These are phyloP conservation scores for Epiperipatus broadwayi DNA, from an alignment of 2,888 invertebrate genomes.

Conservation along the genomic window DNA sequence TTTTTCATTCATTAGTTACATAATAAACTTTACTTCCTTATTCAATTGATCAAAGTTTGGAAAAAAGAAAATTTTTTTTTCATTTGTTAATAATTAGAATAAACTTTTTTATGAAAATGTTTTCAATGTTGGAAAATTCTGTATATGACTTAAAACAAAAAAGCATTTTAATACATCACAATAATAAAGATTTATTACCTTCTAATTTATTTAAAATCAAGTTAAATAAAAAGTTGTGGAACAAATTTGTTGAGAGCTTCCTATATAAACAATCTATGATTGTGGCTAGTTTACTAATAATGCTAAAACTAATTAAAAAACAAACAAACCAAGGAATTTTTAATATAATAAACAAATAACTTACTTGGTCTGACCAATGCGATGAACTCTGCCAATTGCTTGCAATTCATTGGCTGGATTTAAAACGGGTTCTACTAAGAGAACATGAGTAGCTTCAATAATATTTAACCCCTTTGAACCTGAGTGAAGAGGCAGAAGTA, in stretches of 20 bases:
- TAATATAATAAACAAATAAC: conserved; percentile 11
- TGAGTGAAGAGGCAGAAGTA: conserved; percentile 44
- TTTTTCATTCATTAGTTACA: no score
- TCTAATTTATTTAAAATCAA: background rate
- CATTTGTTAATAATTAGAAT: no score
- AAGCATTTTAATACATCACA: no score
- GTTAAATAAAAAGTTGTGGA: conserved; percentile 7
- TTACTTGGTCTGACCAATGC: conserved; percentile 54
- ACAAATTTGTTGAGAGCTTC: conserved; percentile 8
- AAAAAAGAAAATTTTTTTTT: no score
- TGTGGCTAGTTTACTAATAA: conserved; percentile 10
- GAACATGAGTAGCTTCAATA: conserved; percentile 54
- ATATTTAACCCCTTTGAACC: conserved; percentile 61
- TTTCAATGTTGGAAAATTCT: no score
- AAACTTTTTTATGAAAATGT: no score
- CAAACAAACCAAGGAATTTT: background rate
- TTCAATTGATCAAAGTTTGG: no score
- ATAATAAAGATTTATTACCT: conserved; percentile 11
- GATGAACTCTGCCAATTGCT: conserved; percentile 54
- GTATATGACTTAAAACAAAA: no score
- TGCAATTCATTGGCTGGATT: conserved; percentile 52
- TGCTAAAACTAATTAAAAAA: background rate
- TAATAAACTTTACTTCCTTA: no score
- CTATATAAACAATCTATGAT: no score
- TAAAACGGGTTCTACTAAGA: conserved; percentile 51